Percentiles rank a stretch among this genome's conserved stretches.
Evolutionary conservation across 2,888 invertebrate species (phyloP).

Genomic region (Cheilosia variabilis): DNA sequence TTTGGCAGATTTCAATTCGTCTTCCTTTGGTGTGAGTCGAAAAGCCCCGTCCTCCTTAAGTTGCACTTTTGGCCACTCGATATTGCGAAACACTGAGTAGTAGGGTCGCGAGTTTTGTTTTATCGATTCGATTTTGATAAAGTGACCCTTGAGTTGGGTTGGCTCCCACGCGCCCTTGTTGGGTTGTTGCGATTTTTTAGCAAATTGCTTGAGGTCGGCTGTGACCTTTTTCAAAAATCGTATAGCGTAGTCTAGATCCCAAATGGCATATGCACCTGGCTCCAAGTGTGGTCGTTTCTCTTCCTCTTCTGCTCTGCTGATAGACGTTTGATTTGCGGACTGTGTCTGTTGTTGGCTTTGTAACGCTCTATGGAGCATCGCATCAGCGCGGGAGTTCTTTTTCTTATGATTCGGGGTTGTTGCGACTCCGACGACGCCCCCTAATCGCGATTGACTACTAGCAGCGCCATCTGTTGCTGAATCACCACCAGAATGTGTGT

Average conservation of each 20-base stretch:
- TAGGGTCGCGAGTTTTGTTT: conserved; percentile 82
- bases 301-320: conserved; percentile 45
- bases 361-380: conserved; percentile 90
- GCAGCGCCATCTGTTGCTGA: conserved; percentile 69
- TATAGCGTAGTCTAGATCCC: conserved; percentile 86
- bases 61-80: conserved; percentile 83
- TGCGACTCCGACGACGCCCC: conserved; percentile 38
- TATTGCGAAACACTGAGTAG: conserved; percentile 81
- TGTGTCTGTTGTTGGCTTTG: conserved; percentile 75
- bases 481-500: conserved; percentile 69
- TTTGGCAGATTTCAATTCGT: conserved; percentile 70
- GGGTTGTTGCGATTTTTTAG: conserved; percentile 70
- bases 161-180: conserved; percentile 82
- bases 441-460: conserved; percentile 52
- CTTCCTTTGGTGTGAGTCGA: conserved; percentile 78
- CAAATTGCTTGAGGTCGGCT: conserved; percentile 80
- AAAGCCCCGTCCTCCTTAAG: conserved; percentile 82
- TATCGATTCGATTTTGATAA: conserved; percentile 88
- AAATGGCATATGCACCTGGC: conserved; percentile 84
- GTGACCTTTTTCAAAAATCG: conserved; percentile 87
- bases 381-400: conserved; percentile 87
- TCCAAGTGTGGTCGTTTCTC: conserved; percentile 58
- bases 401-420: conserved; percentile 74
- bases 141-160: conserved; percentile 87
- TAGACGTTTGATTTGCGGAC: conserved; percentile 42